Evolutionary conservation across 37 sponge, comb jelly and placozoan genomes (phyloP).

Genomic region (Crambe crambe): DNA sequence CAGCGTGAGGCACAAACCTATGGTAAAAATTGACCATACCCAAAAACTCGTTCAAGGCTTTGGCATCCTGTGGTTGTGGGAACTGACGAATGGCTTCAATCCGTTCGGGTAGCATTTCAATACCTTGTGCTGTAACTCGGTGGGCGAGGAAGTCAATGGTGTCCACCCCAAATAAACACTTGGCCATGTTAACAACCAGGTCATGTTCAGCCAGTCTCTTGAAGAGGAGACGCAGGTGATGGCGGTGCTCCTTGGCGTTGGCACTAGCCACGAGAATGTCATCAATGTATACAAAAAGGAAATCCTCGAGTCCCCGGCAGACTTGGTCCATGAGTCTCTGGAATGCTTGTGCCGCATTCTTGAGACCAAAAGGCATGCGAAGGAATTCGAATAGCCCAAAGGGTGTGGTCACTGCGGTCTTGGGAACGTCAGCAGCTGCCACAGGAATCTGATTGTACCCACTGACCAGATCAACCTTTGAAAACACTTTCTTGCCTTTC

Average conservation of each 20-base stretch:
- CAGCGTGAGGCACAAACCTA: constrained; percentile 26
- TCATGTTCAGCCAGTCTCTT: constrained; percentile 28
- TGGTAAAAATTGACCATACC: constrained; percentile 45
- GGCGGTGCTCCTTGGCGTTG: constrained; percentile 6
- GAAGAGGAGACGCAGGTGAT: constrained; percentile 35
- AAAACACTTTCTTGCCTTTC: constrained; percentile 9
- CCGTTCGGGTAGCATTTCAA: constrained; percentile 27
- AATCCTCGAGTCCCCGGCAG: constrained; percentile 34
- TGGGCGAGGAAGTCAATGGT: constrained; percentile 46
- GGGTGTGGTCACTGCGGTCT: constrained; percentile 16
- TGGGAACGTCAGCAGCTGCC: constrained; percentile 20
- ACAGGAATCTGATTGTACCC: constrained; percentile 44
- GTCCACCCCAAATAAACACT: constrained; percentile 24
- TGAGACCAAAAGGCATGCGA: constrained; percentile 24
- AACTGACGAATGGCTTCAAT: constrained; percentile 30
- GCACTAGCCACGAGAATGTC: constrained; percentile 47
- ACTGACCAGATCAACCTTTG: constrained; percentile 11
- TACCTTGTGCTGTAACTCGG: constrained; percentile 18
- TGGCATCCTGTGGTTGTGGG: constrained; percentile 19
- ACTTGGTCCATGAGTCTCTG: constrained; percentile 56
- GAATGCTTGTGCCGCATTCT: constrained; percentile 48
- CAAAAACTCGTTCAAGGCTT: constrained; percentile 26
- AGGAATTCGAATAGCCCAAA: constrained; percentile 5
- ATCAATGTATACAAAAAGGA: constrained; percentile 36
- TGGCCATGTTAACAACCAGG: constrained; percentile 28